Evolutionary conservation across 2,113 vertebrate species (phyloP).

Genomic region (Tauraco erythrolophus): DNA sequence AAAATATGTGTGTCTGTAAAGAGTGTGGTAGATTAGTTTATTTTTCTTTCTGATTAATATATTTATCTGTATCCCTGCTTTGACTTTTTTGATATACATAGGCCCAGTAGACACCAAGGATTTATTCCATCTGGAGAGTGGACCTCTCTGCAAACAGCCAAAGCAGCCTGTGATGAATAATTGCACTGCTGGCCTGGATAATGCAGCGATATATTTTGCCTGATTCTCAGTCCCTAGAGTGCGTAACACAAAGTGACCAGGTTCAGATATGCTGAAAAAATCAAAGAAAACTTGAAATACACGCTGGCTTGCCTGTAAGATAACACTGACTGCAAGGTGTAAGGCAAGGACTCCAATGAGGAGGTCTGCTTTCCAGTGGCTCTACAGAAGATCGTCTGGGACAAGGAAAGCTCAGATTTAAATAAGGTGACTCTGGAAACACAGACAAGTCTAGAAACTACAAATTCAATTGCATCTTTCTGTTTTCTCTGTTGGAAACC

Average conservation of each 20-base stretch:
- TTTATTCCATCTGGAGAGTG: neutral
- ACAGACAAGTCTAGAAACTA: neutral
- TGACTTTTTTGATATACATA: neutral
- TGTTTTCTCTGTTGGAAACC: neutral
- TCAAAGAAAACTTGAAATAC: neutral
- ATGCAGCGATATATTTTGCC: neutral
- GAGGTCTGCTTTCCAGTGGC: neutral
- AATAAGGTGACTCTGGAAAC: neutral
- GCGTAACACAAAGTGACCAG: neutral
- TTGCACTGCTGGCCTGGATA: neutral
- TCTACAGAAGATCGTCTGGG: neutral
- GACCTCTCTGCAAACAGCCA: neutral
- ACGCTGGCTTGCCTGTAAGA: neutral
- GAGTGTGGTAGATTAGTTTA: neutral
- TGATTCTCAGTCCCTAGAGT: neutral
- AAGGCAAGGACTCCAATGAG: neutral
- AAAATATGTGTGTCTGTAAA: neutral
- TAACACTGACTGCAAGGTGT: too few species aligned
- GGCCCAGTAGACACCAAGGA: rapidly evolving
- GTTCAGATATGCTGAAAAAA: neutral
- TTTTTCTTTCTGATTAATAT: neutral
- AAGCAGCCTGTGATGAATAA: neutral
- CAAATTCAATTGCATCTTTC: neutral
- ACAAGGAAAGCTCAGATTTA: neutral
- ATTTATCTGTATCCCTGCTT: neutral